Evolutionary conservation across 1,140 invertebrate genomes (phyloP), one percentile per base, ranked within the genome.

Genomic region (Campoletis sonorensis): DNA sequence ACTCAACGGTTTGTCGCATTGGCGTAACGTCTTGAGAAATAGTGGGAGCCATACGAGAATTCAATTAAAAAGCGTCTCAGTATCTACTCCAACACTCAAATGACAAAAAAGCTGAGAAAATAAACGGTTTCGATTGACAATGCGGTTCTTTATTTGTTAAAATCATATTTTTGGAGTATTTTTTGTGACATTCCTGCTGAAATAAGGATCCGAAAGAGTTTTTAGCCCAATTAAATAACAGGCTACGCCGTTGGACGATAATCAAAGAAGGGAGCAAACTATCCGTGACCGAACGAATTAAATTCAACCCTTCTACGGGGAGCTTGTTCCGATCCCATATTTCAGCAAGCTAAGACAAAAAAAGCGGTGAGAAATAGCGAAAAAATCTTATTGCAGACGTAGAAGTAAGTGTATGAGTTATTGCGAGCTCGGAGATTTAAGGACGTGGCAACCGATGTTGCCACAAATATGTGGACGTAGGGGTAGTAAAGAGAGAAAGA

Each of bases 241-340:
- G 67, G 83, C 82, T 87, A 88, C 85, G 86, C 82, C 85, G 83
- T 82, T 85, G 86, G 83, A 78, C 61, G n/a, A 33, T 33, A 33
- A 33, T 33, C 30, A 33, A 33, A 33, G 30, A 33, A 33, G 30
- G 30, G 30, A 33, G 30, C 30, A 33, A 75, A 75, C 72, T 75
- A 75, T n/a, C 72, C 72, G 26, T 77, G 51, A 77, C 51, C 73
- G 27, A 77, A 21, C 49, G 30, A 77, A 61, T 77, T 27, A 77
- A 61, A 49, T 51, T 23, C 16, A 58, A 58, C 54, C 54, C 54
- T 58, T 58, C n/a, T n/a, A n/a, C 11, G 54, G 18, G 21, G 54
- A 45, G 40, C 40, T 10, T 13, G 40, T 8, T 10, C 40, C 40
- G 1, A 13, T 45, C 40, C 11, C 5, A 45, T 13, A 45, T 45